Percentiles rank a stretch among this genome's conserved stretches.
phyloP scores from a whole-genome alignment of 2,113 vertebrate genomes.

The Orientallactaga bullata region DNA sequence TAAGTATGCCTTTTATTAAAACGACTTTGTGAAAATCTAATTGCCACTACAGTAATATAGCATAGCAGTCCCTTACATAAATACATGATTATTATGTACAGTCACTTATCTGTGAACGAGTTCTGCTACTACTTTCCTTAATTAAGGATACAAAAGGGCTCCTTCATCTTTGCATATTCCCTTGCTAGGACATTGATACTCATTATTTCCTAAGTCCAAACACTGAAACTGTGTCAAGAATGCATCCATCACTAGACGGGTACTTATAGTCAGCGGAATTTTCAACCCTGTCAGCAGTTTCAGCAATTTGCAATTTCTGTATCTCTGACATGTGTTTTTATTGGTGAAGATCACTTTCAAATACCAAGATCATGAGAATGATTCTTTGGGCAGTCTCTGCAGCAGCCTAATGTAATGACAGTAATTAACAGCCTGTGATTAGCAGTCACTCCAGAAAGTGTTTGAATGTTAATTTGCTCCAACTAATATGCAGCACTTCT shows the following conservation, averaged over 20 bases:
- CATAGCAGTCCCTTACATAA: constrained; percentile 94
- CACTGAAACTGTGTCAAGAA: constrained; percentile 99
- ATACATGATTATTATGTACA: constrained; percentile 98
- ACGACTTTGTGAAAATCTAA: constrained; percentile 89
- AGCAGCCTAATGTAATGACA: constrained; percentile 93
- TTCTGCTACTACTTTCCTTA: constrained; percentile 94
- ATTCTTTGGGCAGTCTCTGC: constrained; percentile 92
- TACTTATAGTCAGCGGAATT: constrained; percentile 93
- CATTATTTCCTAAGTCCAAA: constrained; percentile 99
- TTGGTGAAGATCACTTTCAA: constrained; percentile 96
- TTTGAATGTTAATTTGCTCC: constrained; percentile 95
- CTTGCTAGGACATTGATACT: constrained; percentile 99
- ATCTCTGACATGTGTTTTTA: constrained; percentile 95
- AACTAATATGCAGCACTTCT: constrained; percentile 89
- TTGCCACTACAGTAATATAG: constrained; percentile 92
- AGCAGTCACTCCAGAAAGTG: constrained; percentile 92
- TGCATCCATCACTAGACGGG: constrained; percentile 96
- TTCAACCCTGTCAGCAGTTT: constrained; percentile 96
- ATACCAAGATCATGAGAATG: constrained; percentile 97
- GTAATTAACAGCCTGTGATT: constrained; percentile 97
- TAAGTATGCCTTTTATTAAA: constrained; percentile 89
- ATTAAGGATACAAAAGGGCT: constrained; percentile 97
- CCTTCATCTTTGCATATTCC: constrained; percentile 98
- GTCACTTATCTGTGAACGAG: constrained; percentile 95
- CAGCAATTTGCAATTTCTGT: constrained; percentile 97